Base-by-base conservation (phyloP, 2,888 invertebrate species). In the Schizotus pectinicornis region DNA sequence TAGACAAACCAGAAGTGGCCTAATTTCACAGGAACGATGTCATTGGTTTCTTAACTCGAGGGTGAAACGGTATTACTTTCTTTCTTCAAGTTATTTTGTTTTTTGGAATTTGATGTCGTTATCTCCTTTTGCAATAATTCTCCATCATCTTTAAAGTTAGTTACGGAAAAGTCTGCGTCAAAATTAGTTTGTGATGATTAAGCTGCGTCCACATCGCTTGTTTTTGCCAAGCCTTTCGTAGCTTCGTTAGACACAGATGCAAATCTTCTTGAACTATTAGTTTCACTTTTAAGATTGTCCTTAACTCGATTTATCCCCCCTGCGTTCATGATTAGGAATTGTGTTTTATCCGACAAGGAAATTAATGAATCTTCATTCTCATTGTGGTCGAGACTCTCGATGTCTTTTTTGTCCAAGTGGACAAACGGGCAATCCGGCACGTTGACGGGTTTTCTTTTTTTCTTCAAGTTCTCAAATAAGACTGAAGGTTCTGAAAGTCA, bases 281-380 rank as follows among this genome's bases (percentile, higher is more conserved):
- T 76, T 39, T 77, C 77, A 37, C 78, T 78, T 13, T 79, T 78
- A 11, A 77, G 76, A 60, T 79, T 78, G 71, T 78, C 77, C 70
- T 43, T 39, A 12, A 52, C 8, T 32, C 52, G 30, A 59, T 62
- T 54, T 11, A 71, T 69, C 11, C 73, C 71, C 6, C 73, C 71
- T 3, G 72, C 71, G 50, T 68, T 61, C 32, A 68, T 50, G 14
- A 73, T 73, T 32, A 62, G 52, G 45, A 72, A 65, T 47, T 58
- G 46, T n/a, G 63, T 62, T 42, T 67, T 65, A 33, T 61, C 61
- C 3, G 59, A 51, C n/a, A 61, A 38, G n/a, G 64, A 61, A 37
- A 64, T 52, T 30, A 62, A 39, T 5, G 53, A 32, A 38, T 61
- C 43, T 9, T 50, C 39, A 30, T 50, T 50, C 13, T 32, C 35